Base-by-base conservation (phyloP, 1,140 invertebrate genomes). In the Zaprionus inermis region DNA sequence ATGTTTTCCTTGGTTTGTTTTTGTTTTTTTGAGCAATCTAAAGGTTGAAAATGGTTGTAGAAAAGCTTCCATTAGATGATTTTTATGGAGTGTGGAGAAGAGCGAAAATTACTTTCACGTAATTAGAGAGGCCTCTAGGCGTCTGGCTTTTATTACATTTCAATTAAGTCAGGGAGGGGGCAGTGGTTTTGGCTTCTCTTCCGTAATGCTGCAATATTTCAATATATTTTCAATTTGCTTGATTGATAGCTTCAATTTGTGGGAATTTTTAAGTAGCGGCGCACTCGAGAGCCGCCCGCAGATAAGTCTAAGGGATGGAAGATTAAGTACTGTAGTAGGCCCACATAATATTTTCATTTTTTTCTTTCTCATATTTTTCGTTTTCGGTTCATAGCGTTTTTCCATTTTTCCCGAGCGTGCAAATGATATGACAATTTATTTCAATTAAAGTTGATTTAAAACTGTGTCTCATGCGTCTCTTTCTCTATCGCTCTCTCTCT, bases 401-500 rank as follows among this genome's bases (percentile, higher is more conserved):
- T 67, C 38, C 46, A 57, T 58, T 76, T 63, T 76, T 66, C 46
- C 63, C 70, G 74, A 28, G 24, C 24, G n/a, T 64, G 52, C 81
- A 84, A 75, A 85, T 85, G 82, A 86, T 82, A 78, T 83, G 83
- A 83, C 83, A 88, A 88, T 88, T 88, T 88, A 88, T 88, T 88
- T 88, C 83, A 88, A 88, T 88, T 88, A 88, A 89, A 89, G 83
- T 83, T 88, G 83, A 88, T 88, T 88, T 88, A 88, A 74, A 88
- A 79, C 64, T 83, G 70, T 85, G 56, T 46, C 44, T 49, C 44
- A 18, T 18, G 9, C 44, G 44, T 59, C 68, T 24, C 22, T 10
- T 34, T 44, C 54, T 20, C 32, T 16, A 2, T n/a, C 59, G 20
- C 20, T 28, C 24, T 51, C n/a, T 41, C 18, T 12, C 18, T 22